These are phyloP conservation scores for Parasteatoda tepidariorum DNA, from an alignment of 1,140 invertebrate species.

Conservation along the genomic window DNA sequence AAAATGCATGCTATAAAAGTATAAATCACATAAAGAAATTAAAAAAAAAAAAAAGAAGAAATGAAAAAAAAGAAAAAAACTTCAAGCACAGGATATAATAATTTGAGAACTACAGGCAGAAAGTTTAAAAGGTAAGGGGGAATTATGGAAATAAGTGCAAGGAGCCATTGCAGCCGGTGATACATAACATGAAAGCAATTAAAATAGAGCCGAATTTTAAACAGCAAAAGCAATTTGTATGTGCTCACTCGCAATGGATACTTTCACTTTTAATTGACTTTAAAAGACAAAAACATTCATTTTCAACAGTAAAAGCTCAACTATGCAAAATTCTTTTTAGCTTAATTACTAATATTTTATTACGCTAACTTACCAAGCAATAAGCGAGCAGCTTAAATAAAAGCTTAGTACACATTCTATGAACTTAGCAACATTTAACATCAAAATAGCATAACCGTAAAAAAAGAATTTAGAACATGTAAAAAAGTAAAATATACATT, in stretches of 20 bases:
- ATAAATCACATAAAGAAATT: conserved; percentile 21
- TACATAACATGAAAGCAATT: background rate
- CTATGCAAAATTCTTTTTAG: background rate
- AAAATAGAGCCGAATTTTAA: background rate
- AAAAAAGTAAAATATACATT: no score
- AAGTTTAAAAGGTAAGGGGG: conserved; percentile 45
- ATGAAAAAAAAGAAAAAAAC: conserved; percentile 53
- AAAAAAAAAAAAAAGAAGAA: conserved; percentile 23
- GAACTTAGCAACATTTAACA: no score
- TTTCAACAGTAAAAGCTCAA: background rate
- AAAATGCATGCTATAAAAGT: background rate
- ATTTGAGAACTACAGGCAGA: conserved; percentile 45
- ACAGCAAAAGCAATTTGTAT: background rate
- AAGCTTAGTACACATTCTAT: background rate
- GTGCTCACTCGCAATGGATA: conserved; percentile 31
- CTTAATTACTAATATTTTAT: background rate
- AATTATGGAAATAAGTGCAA: conserved; percentile 43
- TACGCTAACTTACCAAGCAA: background rate
- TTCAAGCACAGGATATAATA: conserved; percentile 60
- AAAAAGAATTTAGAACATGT: no score
- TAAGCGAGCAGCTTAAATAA: background rate
- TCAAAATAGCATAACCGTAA: no score
- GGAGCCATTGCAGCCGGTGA: conserved; percentile 50
- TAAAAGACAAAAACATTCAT: background rate
- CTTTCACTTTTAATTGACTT: conserved; percentile 23